These are phyloP conservation scores for Calephelis perditalis DNA, from an alignment of 2,888 invertebrate species.

Conservation along the genomic window DNA sequence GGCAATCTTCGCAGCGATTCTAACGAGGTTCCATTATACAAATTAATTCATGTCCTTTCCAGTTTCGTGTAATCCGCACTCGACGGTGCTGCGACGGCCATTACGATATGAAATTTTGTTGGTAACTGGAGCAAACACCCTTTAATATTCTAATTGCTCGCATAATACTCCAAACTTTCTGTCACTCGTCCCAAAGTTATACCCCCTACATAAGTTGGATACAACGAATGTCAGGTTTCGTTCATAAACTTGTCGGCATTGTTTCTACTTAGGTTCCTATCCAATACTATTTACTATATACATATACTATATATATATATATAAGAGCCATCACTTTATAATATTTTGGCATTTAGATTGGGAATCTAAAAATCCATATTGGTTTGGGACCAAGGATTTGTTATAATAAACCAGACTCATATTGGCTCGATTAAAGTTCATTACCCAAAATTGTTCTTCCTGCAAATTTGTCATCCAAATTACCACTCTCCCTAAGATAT, in stretches of 20 bases:
- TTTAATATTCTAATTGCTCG: constrained; percentile 39
- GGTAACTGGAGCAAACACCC: constrained; percentile 34
- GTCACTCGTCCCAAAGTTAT: constrained; percentile 31
- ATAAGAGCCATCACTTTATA: no score
- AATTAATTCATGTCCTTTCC: constrained; percentile 30
- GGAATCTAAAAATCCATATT: no score
- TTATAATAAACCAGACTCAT: no score
- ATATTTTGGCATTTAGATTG: no score
- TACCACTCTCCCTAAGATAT: no score
- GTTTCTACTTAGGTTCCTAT: no score
- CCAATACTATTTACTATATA: no score
- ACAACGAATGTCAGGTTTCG: neutral
- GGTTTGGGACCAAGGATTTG: no score
- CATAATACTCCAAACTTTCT: constrained; percentile 34
- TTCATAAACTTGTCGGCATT: neutral
- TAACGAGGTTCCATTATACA: constrained; percentile 30
- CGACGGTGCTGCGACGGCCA: constrained; percentile 26
- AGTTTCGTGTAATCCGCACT: constrained; percentile 29
- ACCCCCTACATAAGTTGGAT: constrained; percentile 20
- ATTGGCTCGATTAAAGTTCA: no score
- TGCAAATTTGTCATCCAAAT: no score
- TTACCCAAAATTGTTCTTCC: no score
- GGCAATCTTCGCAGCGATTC: constrained; percentile 19
- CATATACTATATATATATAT: no score
- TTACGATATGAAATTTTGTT: constrained; percentile 34